Conservation (phyloP, 2,888 invertebrate species). For the Xylocampa areola region DNA sequence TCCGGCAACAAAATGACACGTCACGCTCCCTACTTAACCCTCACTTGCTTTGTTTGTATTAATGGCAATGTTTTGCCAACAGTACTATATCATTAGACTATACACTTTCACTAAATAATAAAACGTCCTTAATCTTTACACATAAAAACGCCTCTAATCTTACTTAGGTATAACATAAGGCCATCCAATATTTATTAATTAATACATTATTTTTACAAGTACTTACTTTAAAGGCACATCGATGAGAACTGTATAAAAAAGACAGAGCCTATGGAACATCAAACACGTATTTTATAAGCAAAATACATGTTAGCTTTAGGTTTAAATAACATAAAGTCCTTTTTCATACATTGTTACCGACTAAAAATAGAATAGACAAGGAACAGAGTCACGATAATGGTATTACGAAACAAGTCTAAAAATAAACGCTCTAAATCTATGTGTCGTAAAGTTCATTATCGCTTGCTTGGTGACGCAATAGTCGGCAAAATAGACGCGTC, state of each 20-base stretch:
- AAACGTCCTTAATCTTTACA: too few relatives aligned
- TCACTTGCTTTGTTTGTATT: slow-evolving; percentile 59
- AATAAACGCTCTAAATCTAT: slow-evolving; percentile 35
- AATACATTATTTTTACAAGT: background rate
- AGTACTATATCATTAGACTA: slow-evolving; percentile 17
- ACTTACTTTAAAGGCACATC: background rate
- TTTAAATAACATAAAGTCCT: background rate
- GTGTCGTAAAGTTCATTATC: slow-evolving; percentile 43
- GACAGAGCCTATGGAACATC: background rate
- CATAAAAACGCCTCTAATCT: too few relatives aligned
- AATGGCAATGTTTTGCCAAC: slow-evolving; percentile 37
- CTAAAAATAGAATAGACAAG: slow-evolving; percentile 31
- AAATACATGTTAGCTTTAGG: background rate
- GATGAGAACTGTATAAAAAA: slow-evolving; percentile 3
- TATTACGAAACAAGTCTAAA: slow-evolving; percentile 33
- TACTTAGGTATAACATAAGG: background rate
- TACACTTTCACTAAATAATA: too few relatives aligned
- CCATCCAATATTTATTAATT: background rate
- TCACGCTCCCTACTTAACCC: slow-evolving; percentile 63
- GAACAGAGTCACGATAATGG: slow-evolving; percentile 6
- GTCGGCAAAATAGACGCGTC: slow-evolving; percentile 47
- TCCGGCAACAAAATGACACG: slow-evolving; percentile 64
- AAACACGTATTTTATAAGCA: background rate
- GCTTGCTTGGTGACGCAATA: slow-evolving; percentile 54
- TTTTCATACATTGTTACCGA: background rate